Conservation (phyloP, 2,113 vertebrate genomes). For the Casuarius casuarius region DNA sequence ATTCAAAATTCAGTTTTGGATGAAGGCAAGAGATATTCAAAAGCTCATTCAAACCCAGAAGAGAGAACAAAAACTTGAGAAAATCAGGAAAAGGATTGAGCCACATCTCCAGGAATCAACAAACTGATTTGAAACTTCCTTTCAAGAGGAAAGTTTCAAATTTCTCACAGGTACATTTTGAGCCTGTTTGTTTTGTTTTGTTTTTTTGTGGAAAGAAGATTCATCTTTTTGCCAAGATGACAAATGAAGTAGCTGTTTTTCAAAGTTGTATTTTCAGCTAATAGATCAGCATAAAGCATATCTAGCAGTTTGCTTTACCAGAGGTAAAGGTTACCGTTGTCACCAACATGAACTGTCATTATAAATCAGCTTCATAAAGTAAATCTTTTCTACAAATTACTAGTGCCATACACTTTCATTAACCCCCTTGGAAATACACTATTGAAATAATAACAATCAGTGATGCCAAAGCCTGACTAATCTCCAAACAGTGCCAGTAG, state of each 20-base stretch:
- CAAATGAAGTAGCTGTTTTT: not conserved
- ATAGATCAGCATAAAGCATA: not conserved
- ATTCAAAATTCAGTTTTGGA: not conserved
- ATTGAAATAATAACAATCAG: not conserved
- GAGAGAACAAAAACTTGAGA: not conserved
- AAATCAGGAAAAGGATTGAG: not conserved
- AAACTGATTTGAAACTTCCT: not conserved
- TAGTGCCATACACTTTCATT: constrained; percentile 1
- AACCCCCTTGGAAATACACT: not conserved
- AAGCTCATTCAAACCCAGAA: not conserved
- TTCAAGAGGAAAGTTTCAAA: not conserved
- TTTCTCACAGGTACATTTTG: not conserved
- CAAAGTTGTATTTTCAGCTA: not conserved
- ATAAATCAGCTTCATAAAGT: not conserved
- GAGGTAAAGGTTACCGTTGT: not conserved
- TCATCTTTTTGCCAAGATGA: not conserved
- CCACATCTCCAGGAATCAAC: not conserved
- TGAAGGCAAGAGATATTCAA: not conserved
- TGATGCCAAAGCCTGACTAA: constrained; percentile 32
- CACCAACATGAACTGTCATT: not conserved
- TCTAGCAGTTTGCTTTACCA: not conserved
- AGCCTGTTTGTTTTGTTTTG: not conserved
- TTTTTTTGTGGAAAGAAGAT: not conserved
- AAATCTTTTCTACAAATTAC: not conserved
- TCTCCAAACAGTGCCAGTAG: not conserved